phyloP scores from a whole-genome alignment of 2,113 vertebrate genomes.

The Dunckerocampus dactyliophorus region DNA sequence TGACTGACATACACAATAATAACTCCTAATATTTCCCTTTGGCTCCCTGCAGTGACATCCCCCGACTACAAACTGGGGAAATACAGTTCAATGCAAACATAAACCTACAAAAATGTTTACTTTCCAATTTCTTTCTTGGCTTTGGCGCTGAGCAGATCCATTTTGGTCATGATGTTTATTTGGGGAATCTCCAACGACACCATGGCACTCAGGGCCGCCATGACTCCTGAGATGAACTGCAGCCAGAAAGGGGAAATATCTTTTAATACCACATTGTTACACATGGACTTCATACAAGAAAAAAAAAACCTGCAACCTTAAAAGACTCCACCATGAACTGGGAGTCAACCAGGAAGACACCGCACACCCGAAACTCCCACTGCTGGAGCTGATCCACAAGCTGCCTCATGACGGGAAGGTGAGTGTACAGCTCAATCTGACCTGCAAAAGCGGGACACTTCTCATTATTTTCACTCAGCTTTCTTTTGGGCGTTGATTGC shows the following conservation, averaged over 20 bases:
- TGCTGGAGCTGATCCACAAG: slow-evolving; percentile 94
- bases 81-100: too few relatives aligned
- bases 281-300: background rate
- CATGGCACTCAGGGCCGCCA: slow-evolving; percentile 96
- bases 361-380: slow-evolving; percentile 96
- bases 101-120: slow-evolving; percentile 69
- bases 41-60: too few relatives aligned
- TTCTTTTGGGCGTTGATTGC: too few relatives aligned
- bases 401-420: slow-evolving; percentile 95
- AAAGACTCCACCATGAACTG: slow-evolving; percentile 99
- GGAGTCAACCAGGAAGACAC: slow-evolving; percentile 95
- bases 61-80: too few relatives aligned
- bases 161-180: slow-evolving; percentile 97
- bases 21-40: too few relatives aligned
- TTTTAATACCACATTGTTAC: background rate
- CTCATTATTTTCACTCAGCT: too few relatives aligned
- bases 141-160: slow-evolving; percentile 93
- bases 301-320: slow-evolving; percentile 76
- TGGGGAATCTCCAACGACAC: slow-evolving; percentile 92
- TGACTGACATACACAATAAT: too few relatives aligned
- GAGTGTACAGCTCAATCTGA: slow-evolving; percentile 98
- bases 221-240: slow-evolving; percentile 93
- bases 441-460: slow-evolving; percentile 65
- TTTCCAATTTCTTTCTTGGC: slow-evolving; percentile 96
- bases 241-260: slow-evolving; percentile 19